Conservation (phyloP, 2,888 invertebrate species). For the Eupithecia subfuscata region DNA sequence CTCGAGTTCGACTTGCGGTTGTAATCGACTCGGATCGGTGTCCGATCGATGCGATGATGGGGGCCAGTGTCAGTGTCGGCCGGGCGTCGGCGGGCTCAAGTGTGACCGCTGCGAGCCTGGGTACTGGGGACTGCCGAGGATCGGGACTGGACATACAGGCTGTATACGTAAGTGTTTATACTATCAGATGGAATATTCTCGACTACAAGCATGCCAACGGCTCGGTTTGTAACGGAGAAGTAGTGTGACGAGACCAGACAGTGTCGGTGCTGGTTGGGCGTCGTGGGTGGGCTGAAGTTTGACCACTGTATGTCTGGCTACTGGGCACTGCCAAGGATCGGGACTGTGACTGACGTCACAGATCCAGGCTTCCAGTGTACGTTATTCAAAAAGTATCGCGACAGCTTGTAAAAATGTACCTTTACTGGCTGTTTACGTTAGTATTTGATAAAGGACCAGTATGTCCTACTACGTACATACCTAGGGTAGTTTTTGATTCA, state of each 20-base stretch:
- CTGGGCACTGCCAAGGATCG: too few relatives aligned
- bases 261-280: constrained; percentile 93
- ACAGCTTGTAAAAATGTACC: too few relatives aligned
- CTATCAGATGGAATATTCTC: background rate
- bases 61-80: constrained; percentile 93
- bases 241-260: constrained; percentile 90
- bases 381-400: too few relatives aligned
- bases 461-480: background rate
- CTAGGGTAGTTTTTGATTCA: background rate
- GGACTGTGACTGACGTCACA: too few relatives aligned
- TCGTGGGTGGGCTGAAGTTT: constrained; percentile 93
- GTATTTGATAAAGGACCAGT: too few relatives aligned
- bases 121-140: constrained; percentile 94
- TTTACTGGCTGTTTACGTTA: constrained; percentile 55
- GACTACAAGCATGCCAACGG: constrained; percentile 87
- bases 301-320: constrained; percentile 83
- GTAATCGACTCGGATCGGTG: constrained; percentile 92
- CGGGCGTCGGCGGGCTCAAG: constrained; percentile 94
- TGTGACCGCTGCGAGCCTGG: constrained; percentile 96
- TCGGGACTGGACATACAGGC: constrained; percentile 89
- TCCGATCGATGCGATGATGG: constrained; percentile 91
- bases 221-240: constrained; percentile 90
- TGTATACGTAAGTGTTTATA: constrained; percentile 89
- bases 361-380: too few relatives aligned
- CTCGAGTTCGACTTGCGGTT: constrained; percentile 88